A percentile compares a stretch with the other conserved stretches of the same genome.
These are phyloP conservation scores for Xestobium rufovillosum DNA, from an alignment of 2,888 invertebrate species.

Conservation along the genomic window DNA sequence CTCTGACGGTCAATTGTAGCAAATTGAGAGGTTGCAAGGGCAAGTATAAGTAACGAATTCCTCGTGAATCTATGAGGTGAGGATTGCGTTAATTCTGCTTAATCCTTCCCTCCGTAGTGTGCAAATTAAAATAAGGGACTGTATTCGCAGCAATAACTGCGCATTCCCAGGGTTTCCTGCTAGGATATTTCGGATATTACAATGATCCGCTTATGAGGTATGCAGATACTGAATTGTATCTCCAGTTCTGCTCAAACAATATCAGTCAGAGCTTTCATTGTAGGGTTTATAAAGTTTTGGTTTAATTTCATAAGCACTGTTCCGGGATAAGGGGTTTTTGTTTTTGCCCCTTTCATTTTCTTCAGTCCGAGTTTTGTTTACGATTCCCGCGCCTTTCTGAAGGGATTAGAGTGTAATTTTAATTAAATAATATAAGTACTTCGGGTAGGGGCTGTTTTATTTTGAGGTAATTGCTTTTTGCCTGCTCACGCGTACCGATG, in stretches of 20 bases:
- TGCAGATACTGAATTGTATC: slow-evolving; percentile 25
- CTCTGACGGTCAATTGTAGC: no score
- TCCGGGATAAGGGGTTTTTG: no score
- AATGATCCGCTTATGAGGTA: slow-evolving; percentile 29
- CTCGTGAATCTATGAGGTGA: slow-evolving; percentile 26
- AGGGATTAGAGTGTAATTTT: no score
- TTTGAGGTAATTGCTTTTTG: no score
- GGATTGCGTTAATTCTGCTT: slow-evolving; percentile 26
- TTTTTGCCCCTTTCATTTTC: no score
- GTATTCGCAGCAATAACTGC: slow-evolving; percentile 16
- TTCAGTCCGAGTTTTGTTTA: no score
- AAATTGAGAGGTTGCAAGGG: no score
- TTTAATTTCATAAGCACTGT: slow-evolving; percentile 21
- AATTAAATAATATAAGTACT: no score
- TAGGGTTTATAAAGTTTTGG: slow-evolving; percentile 26
- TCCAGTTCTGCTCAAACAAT: slow-evolving; percentile 19
- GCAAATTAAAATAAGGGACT: slow-evolving; percentile 27
- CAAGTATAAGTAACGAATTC: no score
- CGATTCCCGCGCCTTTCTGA: no score
- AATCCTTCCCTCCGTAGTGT: slow-evolving; percentile 23
- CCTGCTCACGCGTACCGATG: no score
- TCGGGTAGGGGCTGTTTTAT: no score
- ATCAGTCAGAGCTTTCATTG: slow-evolving; percentile 22
- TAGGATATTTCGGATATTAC: slow-evolving; percentile 26
- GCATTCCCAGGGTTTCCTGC: slow-evolving; percentile 12